Percentiles rank a stretch among this genome's conserved stretches.
phyloP scores from a whole-genome alignment of 1,140 invertebrate species.

The Drosophila dunni region DNA sequence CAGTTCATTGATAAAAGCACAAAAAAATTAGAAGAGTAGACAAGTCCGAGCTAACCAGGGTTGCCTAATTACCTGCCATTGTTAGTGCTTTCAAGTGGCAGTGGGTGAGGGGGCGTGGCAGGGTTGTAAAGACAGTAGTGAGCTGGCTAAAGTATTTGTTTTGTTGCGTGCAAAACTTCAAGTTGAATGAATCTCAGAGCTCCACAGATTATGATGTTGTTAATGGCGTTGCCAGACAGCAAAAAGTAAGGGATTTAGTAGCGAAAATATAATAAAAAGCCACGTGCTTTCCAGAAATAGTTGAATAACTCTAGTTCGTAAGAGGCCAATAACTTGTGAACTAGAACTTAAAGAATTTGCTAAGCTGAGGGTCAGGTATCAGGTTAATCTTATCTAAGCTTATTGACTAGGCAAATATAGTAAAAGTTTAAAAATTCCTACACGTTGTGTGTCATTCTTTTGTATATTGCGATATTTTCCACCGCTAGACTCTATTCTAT shows the following conservation, averaged over 20 bases:
- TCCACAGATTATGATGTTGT: conserved; percentile 22
- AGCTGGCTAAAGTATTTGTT: neutral
- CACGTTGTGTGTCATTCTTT: no score
- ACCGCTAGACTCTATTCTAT: no score
- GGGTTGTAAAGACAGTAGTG: neutral
- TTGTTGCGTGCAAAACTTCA: conserved; percentile 32
- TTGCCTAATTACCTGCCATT: conserved; percentile 45
- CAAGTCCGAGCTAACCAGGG: conserved; percentile 1
- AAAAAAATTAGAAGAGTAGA: conserved; percentile 19
- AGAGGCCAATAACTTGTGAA: no score
- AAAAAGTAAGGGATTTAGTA: neutral
- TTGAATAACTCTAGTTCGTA: no score
- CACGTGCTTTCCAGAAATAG: conserved; percentile 11
- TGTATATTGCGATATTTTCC: no score
- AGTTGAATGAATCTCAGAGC: neutral
- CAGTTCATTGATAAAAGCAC: conserved; percentile 61
- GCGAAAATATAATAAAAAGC: neutral
- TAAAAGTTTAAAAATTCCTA: no score
- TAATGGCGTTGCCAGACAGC: conserved; percentile 39
- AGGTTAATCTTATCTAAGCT: no score
- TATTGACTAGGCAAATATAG: no score
- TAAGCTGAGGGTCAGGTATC: no score
- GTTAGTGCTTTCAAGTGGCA: conserved; percentile 9
- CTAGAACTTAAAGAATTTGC: no score
- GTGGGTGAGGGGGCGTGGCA: neutral